Conservation (phyloP, 2,113 vertebrate genomes). For the Gymnorhina tibicen region DNA sequence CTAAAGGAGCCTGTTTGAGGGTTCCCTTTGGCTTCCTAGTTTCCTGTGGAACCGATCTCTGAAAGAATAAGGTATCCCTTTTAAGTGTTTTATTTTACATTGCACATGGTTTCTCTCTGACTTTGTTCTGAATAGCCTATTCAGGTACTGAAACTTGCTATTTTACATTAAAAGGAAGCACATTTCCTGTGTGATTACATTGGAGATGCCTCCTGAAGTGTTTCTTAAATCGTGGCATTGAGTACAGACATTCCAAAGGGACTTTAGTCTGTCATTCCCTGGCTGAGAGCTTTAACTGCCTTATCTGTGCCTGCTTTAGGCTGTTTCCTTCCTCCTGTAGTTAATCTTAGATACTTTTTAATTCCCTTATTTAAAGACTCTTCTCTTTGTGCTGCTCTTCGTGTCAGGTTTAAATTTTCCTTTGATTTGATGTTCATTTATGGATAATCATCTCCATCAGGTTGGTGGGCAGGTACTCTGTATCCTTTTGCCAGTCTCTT, state of each 20-base stretch:
- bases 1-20: not conserved
- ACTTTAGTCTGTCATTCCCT: not conserved
- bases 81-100: not conserved
- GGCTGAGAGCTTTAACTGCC: not conserved
- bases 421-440: not conserved
- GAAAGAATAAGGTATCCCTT: not conserved
- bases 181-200: not conserved
- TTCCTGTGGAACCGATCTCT: rapidly evolving
- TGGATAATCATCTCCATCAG: not conserved
- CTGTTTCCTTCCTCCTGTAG: not conserved
- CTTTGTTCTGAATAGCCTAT: not conserved
- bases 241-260: not conserved
- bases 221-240: not conserved
- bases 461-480: not conserved
- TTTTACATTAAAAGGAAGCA: not conserved
- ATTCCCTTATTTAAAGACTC: not conserved
- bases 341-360: not conserved
- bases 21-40: not conserved
- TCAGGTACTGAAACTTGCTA: not conserved
- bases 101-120: not conserved
- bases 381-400: not conserved
- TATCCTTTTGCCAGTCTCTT: not conserved
- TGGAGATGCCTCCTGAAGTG: not conserved
- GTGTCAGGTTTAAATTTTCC: not conserved
- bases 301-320: not conserved